Evolutionary conservation across 2,888 invertebrate species (phyloP).

Genomic region (Gibbula magus): DNA sequence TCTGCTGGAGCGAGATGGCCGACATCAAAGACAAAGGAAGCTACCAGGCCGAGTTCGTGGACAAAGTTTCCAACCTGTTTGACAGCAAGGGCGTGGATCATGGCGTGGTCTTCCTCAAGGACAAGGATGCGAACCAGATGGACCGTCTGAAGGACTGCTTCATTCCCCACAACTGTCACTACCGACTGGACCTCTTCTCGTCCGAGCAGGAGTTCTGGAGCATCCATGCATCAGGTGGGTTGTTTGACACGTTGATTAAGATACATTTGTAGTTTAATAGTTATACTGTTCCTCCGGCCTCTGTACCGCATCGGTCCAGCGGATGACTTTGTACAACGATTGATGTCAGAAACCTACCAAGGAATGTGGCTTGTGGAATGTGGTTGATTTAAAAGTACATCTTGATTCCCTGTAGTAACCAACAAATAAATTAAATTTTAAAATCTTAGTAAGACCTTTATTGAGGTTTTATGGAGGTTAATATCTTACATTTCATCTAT

Average conservation of each 20-base stretch:
- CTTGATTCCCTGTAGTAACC: no score
- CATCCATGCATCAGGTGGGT: slow-evolving; percentile 37
- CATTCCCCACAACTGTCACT: slow-evolving; percentile 43
- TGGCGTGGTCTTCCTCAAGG: slow-evolving; percentile 45
- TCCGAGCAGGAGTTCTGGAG: slow-evolving; percentile 38
- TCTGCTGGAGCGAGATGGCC: slow-evolving; percentile 45
- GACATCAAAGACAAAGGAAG: slow-evolving; percentile 40
- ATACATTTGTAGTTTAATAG: no score
- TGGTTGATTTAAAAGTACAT: no score
- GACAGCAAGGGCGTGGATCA: slow-evolving; percentile 43
- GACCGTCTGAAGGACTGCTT: slow-evolving; percentile 44
- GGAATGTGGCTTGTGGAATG: no score
- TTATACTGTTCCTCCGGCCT: no score
- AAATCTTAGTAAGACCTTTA: no score
- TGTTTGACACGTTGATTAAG: no score
- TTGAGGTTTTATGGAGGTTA: no score
- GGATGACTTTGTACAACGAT: no score
- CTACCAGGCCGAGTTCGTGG: slow-evolving; percentile 44
- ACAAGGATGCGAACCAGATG: slow-evolving; percentile 33
- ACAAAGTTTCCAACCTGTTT: slow-evolving; percentile 36
- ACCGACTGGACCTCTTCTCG: slow-evolving; percentile 38
- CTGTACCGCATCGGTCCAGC: no score
- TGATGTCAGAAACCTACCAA: neutral
- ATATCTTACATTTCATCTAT: no score
- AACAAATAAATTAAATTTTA: no score